A percentile compares a stretch with the other conserved stretches of the same genome.
These are phyloP conservation scores for Desmodus rotundus DNA, from an alignment of 2,113 vertebrate species.

Conservation along the genomic window DNA sequence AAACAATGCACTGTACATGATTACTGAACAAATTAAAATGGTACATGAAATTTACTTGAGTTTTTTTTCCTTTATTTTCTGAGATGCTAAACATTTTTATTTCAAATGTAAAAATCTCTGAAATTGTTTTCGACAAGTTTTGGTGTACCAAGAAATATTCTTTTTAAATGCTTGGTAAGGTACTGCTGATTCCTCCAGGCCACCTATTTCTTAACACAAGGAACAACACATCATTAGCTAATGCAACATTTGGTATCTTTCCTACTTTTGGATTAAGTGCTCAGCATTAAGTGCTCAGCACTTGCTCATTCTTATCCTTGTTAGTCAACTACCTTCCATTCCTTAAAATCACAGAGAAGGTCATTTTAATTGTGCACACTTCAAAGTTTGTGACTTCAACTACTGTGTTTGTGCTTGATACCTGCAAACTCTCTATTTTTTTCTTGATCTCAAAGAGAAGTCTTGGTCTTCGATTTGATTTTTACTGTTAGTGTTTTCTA, in stretches of 20 bases:
- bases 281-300: background rate
- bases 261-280: background rate
- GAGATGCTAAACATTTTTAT: background rate
- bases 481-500: constrained; percentile 45
- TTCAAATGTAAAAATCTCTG: background rate
- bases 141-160: background rate
- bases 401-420: background rate
- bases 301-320: background rate
- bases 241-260: background rate
- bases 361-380: background rate
- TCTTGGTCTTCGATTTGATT: background rate
- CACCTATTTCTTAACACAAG: background rate
- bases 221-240: background rate
- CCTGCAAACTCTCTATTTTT: background rate
- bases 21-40: background rate
- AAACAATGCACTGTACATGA: background rate
- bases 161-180: background rate
- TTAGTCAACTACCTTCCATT: background rate
- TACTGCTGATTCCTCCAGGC: background rate
- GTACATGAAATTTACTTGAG: background rate
- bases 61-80: background rate
- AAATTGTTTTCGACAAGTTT: background rate
- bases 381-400: background rate
- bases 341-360: background rate
- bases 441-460: background rate